Evolutionary conservation across 1,140 invertebrate species (phyloP).

Genomic region (Heterodera carotae): DNA sequence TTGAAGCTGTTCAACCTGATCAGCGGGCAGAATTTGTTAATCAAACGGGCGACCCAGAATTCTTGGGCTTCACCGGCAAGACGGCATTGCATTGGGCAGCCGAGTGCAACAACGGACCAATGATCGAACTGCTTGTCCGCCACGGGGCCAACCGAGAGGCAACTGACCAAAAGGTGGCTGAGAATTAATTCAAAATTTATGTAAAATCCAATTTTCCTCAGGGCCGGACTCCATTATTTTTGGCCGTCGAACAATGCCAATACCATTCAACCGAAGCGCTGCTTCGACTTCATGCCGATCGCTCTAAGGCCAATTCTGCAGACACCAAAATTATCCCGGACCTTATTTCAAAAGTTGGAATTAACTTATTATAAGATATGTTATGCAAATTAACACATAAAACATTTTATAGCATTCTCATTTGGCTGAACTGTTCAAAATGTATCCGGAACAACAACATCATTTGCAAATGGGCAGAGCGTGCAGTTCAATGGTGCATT

Average conservation of each 20-base stretch:
- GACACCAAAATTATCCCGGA: conserved; percentile 26
- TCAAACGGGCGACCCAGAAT: background rate
- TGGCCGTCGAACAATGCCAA: conserved; percentile 27
- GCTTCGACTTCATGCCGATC: conserved; percentile 12
- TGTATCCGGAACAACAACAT: conserved; percentile 24
- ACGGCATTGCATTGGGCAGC: conserved; percentile 20
- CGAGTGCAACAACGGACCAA: conserved; percentile 12
- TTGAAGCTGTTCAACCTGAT: conserved; percentile 2
- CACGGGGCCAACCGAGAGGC: conserved; percentile 24
- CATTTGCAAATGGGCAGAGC: background rate
- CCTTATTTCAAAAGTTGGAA: background rate
- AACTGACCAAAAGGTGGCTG: conserved; percentile 4
- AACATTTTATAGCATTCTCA: too few species aligned
- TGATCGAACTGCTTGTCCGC: conserved; percentile 11
- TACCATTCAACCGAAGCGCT: background rate
- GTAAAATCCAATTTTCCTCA: too few species aligned
- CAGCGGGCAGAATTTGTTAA: conserved; percentile 19
- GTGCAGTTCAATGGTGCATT: too few species aligned
- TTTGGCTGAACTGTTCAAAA: conserved; percentile 21
- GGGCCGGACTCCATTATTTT: conserved; percentile 18
- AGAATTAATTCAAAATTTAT: too few species aligned
- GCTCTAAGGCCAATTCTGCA: conserved; percentile 11
- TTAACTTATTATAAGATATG: background rate
- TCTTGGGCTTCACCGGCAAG: background rate
- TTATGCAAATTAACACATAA: background rate